Percentiles rank a stretch among this genome's conserved stretches.
Evolutionary conservation across 2,888 invertebrate genomes (phyloP).

Genomic region (Rhaphigaster nebulosa): DNA sequence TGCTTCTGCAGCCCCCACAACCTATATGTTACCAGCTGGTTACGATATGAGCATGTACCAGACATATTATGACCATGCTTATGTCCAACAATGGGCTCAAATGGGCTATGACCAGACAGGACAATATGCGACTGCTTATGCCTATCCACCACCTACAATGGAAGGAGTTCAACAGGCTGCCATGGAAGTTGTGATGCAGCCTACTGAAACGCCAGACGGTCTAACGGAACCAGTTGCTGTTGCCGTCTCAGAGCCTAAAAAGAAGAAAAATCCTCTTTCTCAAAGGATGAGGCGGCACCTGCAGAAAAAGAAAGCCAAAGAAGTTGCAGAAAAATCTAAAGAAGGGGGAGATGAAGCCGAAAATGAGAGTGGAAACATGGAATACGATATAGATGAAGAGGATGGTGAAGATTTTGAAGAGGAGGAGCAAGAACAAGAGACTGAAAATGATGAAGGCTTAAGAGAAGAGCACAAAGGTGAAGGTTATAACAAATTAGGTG

Average conservation of each 20-base stretch:
- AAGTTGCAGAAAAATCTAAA: slow-evolving; percentile 64
- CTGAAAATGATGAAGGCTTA: slow-evolving; percentile 57
- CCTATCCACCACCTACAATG: slow-evolving; percentile 44
- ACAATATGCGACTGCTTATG: slow-evolving; percentile 51
- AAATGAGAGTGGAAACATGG: slow-evolving; percentile 58
- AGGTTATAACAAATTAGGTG: neutral
- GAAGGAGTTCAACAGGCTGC: slow-evolving; percentile 31
- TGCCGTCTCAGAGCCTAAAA: slow-evolving; percentile 46
- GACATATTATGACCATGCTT: slow-evolving; percentile 61
- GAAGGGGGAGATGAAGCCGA: slow-evolving; percentile 50
- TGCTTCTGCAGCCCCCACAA: slow-evolving; percentile 54
- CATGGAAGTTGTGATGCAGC: neutral
- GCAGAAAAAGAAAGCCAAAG: slow-evolving; percentile 66
- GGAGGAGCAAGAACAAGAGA: slow-evolving; percentile 61
- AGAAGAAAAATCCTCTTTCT: slow-evolving; percentile 69
- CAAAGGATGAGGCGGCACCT: slow-evolving; percentile 71
- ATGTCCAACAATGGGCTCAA: slow-evolving; percentile 61
- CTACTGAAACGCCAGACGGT: slow-evolving; percentile 6
- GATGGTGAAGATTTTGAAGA: slow-evolving; percentile 61
- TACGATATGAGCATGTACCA: slow-evolving; percentile 58
- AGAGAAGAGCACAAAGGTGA: slow-evolving; percentile 21
- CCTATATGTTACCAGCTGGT: slow-evolving; percentile 51
- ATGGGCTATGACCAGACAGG: slow-evolving; percentile 61
- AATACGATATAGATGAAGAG: slow-evolving; percentile 52
- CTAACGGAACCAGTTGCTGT: neutral